Evolutionary conservation across 2,113 vertebrate genomes (phyloP), one percentile per base, ranked within the genome.

Genomic region (Clupea harengus): DNA sequence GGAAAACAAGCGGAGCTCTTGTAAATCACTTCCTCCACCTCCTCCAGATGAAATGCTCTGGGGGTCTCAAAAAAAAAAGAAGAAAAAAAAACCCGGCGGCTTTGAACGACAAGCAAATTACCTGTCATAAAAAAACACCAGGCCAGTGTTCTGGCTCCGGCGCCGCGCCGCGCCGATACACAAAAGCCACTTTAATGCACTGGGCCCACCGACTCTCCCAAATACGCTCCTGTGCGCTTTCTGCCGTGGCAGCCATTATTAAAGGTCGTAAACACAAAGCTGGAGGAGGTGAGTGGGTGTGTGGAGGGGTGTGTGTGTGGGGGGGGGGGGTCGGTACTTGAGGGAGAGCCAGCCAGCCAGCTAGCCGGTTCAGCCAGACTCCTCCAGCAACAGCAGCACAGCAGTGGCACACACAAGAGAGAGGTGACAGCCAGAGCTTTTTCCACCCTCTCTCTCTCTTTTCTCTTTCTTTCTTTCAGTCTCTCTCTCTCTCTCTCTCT

Each of bases 51-150:
- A 92, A 92, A 93, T 85, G 87, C 91, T 90, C 91, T 91, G 4
- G 17, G 52, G 3, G 52, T 54, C 15, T 54, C 9, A 15, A 52
- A 11, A 52, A 52, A 52, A 18, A 54, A 18, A 54, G 17, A 54
- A 18, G 13, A 18, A 54, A 54, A 18, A 20, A 54, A 89, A 90
- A 93, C 93, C 92, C 90, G 50, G 15, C 13, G 52, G 52, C 92
- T 94, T 93, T 93, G 92, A 94, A 94, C 92, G 94, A 91, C 89
- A 90, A 93, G 93, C 90, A 93, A 95, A 94, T 93, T 90, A 93
- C 91, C 92, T 91, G 92, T 91, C 93, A 89, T 94, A 94, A 95
- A 94, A 94, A 18, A 95, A 94, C 93, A 18, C 32, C 83, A 60
- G 89, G 91, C 88, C 88, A 86, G 91, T 89, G 89, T 88, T 91